A percentile compares a stretch with the other conserved stretches of the same genome.
phyloP scores from a whole-genome alignment of 2,113 vertebrate species.

The Pantherophis guttatus region DNA sequence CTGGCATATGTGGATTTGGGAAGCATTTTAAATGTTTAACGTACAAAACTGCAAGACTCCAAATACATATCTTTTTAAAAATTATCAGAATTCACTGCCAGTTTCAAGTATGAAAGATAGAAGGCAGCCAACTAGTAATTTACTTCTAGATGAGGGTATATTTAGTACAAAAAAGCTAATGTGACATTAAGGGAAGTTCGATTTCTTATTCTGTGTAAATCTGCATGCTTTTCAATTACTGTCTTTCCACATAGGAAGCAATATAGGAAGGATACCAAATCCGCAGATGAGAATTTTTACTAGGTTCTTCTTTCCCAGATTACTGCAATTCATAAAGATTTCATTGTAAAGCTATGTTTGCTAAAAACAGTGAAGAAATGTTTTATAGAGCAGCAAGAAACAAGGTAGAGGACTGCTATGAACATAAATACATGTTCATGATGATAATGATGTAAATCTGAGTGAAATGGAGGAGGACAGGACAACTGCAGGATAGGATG shows the following conservation, averaged over 20 bases:
- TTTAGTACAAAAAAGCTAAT: background rate
- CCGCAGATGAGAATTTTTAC: background rate
- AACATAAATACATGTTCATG: background rate
- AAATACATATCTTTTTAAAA: background rate
- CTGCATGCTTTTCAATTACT: background rate
- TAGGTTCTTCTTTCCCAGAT: background rate
- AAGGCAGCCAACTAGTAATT: background rate
- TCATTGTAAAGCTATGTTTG: background rate
- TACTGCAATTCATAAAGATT: background rate
- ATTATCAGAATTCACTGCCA: background rate
- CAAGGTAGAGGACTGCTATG: background rate
- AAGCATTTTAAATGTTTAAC: background rate
- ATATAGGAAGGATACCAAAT: background rate
- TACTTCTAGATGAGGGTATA: background rate
- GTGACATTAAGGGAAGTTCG: background rate
- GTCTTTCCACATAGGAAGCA: background rate
- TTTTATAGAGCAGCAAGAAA: background rate
- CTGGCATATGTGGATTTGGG: background rate
- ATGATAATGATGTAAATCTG: background rate
- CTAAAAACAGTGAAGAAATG: background rate
- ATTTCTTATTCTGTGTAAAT: background rate
- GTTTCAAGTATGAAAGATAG: background rate
- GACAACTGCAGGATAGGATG: background rate
- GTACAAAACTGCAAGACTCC: background rate
- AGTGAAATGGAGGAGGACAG: background rate